phyloP scores from a whole-genome alignment of 2,888 invertebrate species.

The Yponomeuta cagnagella region DNA sequence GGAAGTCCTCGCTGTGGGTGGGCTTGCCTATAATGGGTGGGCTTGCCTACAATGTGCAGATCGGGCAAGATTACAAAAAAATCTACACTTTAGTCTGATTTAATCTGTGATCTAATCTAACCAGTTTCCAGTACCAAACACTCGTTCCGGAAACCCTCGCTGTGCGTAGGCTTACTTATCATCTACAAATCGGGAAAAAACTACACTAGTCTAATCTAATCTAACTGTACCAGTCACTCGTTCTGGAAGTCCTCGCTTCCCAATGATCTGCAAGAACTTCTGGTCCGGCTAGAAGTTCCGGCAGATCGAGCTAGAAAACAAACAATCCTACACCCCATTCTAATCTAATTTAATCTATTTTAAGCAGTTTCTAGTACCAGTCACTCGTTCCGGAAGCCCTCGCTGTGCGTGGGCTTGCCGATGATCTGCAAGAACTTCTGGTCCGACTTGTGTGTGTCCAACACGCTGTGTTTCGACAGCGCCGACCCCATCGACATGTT shows the following conservation, averaged over 20 bases:
- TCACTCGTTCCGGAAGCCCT: constrained; percentile 24
- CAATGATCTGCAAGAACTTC: constrained; percentile 29
- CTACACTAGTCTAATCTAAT: too few species aligned
- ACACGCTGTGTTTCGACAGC: constrained; percentile 28
- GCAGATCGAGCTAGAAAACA: too few species aligned
- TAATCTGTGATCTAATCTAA: too few species aligned
- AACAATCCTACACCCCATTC: too few species aligned
- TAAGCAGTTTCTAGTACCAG: not conserved
- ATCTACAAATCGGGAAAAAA: constrained; percentile 26
- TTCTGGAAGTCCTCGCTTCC: too few species aligned
- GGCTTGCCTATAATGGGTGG: too few species aligned
- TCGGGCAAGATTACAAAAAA: too few species aligned
- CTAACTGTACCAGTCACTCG: too few species aligned
- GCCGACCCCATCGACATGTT: constrained; percentile 13
- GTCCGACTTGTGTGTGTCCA: constrained; percentile 38
- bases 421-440: constrained; percentile 37
- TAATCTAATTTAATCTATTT: too few species aligned
- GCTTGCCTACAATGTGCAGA: too few species aligned
- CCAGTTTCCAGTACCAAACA: not conserved
- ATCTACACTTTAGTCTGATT: too few species aligned
- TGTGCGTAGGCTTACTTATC: constrained; percentile 33
- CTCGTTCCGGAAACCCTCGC: constrained; percentile 27
- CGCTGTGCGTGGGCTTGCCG: constrained; percentile 34
- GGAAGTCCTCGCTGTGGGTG: too few species aligned
- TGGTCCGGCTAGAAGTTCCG: constrained; percentile 28